Conservation (phyloP, 2,888 invertebrate genomes). For the Odiellus spinosus region DNA sequence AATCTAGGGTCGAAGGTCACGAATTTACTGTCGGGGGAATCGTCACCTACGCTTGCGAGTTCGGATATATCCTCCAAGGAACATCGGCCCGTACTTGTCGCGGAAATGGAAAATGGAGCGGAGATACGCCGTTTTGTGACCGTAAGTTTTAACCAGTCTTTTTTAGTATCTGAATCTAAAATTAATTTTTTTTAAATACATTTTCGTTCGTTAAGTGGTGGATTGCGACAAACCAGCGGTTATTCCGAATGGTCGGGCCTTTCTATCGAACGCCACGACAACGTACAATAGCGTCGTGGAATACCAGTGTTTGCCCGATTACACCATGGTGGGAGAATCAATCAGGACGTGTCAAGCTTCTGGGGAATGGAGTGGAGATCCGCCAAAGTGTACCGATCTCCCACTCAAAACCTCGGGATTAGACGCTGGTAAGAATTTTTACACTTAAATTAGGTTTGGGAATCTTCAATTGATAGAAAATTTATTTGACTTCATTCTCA, state of each 20-base stretch:
- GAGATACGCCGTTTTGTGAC: slow-evolving; percentile 57
- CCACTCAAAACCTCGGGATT: not conserved
- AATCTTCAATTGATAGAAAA: too few species aligned
- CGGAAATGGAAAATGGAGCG: slow-evolving; percentile 65
- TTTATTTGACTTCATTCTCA: too few species aligned
- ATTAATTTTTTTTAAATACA: too few species aligned
- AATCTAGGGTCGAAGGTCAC: slow-evolving; percentile 14
- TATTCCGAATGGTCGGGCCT: slow-evolving; percentile 62
- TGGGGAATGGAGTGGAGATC: slow-evolving; percentile 18
- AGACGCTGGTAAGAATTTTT: too few species aligned
- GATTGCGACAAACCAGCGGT: slow-evolving; percentile 64
- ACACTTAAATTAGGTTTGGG: too few species aligned
- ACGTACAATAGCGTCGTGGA: slow-evolving; percentile 68
- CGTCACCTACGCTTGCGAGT: slow-evolving; percentile 64
- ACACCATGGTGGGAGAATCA: slow-evolving; percentile 34
- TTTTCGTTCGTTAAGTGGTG: slow-evolving; percentile 44
- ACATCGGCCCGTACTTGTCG: slow-evolving; percentile 55
- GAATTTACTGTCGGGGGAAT: slow-evolving; percentile 46
- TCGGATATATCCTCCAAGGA: slow-evolving; percentile 60
- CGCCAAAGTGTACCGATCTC: slow-evolving; percentile 16
- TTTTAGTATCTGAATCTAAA: too few species aligned
- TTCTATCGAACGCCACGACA: slow-evolving; percentile 67
- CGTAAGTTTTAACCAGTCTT: slow-evolving; percentile 41
- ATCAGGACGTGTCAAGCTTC: slow-evolving; percentile 15
- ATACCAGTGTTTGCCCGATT: slow-evolving; percentile 75